phyloP scores from a whole-genome alignment of 1,140 invertebrate species.

The Aphis gossypii region DNA sequence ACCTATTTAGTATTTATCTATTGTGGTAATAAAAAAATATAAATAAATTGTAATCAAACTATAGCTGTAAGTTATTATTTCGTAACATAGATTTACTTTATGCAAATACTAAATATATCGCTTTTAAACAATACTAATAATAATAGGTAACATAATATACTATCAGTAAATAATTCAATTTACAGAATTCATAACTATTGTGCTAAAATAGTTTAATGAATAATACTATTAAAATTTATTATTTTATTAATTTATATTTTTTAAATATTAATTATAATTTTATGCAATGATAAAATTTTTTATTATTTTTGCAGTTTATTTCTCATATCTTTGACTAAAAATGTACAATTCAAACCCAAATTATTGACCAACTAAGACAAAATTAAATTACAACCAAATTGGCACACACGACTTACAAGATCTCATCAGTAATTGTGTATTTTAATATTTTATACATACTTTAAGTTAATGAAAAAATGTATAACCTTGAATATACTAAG shows the following conservation, averaged over 20 bases:
- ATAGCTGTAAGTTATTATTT: background rate
- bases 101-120: too few relatives aligned
- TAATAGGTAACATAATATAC: background rate
- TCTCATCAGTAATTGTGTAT: background rate
- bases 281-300: background rate
- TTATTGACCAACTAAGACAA: background rate
- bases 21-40: background rate
- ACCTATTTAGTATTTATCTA: too few relatives aligned
- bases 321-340: background rate
- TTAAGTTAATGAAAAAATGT: background rate
- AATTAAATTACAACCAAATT: background rate
- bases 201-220: background rate
- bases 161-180: background rate
- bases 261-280: background rate
- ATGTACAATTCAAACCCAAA: background rate
- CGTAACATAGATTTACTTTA: too few relatives aligned
- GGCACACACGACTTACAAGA: background rate
- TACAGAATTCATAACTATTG: background rate
- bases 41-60: background rate
- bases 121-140: too few relatives aligned
- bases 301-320: background rate
- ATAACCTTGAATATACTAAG: background rate
- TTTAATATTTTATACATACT: background rate
- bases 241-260: background rate
- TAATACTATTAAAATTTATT: background rate